Conservation (phyloP, 2,113 vertebrate genomes). For the Protobothrops mucrosquamatus region DNA sequence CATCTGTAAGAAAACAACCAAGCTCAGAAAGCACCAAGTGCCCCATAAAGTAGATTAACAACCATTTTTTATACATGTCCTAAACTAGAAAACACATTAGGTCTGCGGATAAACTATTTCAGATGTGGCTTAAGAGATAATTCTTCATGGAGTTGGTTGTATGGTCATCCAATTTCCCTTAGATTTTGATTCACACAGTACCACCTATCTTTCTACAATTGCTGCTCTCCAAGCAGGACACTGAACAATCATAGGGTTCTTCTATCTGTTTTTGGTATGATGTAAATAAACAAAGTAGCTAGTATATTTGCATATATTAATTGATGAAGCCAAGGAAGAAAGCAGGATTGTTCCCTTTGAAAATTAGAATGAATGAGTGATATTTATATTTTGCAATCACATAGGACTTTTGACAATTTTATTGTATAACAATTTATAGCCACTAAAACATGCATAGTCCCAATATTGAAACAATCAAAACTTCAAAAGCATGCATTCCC, state of each 20-base stretch:
- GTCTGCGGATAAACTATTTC: neutral
- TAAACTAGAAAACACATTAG: neutral
- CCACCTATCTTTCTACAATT: neutral
- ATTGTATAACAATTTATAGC: neutral
- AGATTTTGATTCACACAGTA: neutral
- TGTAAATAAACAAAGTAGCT: neutral
- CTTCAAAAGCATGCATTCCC: neutral
- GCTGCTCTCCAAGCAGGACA: neutral
- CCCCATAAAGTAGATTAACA: neutral
- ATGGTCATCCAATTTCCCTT: neutral
- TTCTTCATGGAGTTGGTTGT: too few relatives aligned
- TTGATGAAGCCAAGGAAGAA: neutral
- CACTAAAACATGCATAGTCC: neutral
- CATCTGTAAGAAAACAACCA: too few relatives aligned
- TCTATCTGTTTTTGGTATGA: neutral
- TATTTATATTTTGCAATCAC: neutral
- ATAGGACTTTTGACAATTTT: neutral
- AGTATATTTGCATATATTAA: neutral
- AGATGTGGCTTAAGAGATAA: neutral
- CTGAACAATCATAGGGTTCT: neutral
- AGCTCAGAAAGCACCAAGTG: too few relatives aligned
- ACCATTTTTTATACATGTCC: neutral
- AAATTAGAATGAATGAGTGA: neutral
- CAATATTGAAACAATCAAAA: neutral
- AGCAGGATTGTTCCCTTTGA: neutral